Evolutionary conservation across 2,113 vertebrate species (phyloP).

Genomic region (Eolophus roseicapilla): DNA sequence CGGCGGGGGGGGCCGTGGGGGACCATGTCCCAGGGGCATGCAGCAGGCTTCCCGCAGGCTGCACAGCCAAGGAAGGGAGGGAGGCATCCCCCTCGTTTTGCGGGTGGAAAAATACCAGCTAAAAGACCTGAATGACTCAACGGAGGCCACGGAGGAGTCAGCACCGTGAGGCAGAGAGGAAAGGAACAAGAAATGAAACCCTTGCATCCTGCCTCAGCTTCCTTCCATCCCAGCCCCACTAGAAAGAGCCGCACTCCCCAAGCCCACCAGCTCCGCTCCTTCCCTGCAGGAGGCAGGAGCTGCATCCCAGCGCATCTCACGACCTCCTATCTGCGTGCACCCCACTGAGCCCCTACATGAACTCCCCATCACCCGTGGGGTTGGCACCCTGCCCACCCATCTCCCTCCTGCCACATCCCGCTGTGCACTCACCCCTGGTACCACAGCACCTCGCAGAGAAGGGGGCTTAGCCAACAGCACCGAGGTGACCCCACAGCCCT

Average conservation of each 20-base stretch:
- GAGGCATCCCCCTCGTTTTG: not conserved
- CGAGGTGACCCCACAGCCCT: not conserved
- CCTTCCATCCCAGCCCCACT: not conserved
- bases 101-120: conserved; percentile 44
- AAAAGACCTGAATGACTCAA: conserved; percentile 32
- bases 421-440: not conserved
- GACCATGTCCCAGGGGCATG: not conserved
- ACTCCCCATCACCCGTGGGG: not conserved
- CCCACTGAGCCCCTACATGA: not conserved
- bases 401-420: not conserved
- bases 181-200: not conserved
- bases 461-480: not conserved
- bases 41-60: not conserved
- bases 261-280: not conserved
- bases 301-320: not conserved
- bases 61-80: not conserved
- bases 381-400: not conserved
- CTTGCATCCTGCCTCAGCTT: not conserved
- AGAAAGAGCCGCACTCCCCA: not conserved
- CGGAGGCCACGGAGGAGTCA: not conserved
- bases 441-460: not conserved
- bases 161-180: not conserved
- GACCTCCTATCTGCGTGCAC: fast-evolving
- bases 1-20: fast-evolving
- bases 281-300: not conserved